Percentiles rank a stretch among this genome's conserved stretches.
phyloP scores from a whole-genome alignment of 2,113 vertebrate species.

The Blennius ocellaris region DNA sequence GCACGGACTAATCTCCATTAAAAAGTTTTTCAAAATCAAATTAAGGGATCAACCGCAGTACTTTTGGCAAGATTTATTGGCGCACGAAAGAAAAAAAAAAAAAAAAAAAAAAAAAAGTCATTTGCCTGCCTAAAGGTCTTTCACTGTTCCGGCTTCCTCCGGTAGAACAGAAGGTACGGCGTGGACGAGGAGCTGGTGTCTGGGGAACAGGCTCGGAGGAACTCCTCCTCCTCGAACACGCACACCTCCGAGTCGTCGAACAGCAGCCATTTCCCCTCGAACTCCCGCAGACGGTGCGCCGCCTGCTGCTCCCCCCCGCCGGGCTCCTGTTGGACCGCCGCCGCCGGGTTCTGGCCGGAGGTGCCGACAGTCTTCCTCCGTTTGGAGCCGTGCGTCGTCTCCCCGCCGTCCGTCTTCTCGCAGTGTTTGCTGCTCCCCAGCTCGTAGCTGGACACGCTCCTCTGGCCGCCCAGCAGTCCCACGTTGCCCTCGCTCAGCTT shows the following conservation, averaged over 20 bases:
- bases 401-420: conserved; percentile 76
- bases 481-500: conserved; percentile 87
- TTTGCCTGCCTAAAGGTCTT: not conserved
- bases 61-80: conserved; percentile 34
- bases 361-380: conserved; percentile 59
- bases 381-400: conserved; percentile 69
- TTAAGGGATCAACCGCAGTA: conserved; percentile 3
- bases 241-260: conserved; percentile 98
- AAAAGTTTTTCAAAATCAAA: too few species aligned
- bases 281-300: conserved; percentile 85
- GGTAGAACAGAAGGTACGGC: conserved; percentile 97
- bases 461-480: conserved; percentile 94
- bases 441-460: conserved; percentile 88
- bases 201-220: conserved; percentile 91
- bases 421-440: conserved; percentile 81
- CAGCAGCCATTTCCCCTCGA: conserved; percentile 96
- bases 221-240: conserved; percentile 93
- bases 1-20: too few species aligned
- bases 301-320: conserved; percentile 42
- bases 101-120: conserved; percentile 11
- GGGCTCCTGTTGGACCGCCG: conserved; percentile 59
- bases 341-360: conserved; percentile 53
- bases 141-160: conserved; percentile 71
- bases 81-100: not conserved
- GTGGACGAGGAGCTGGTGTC: conserved; percentile 91